Evolutionary conservation across 2,113 vertebrate genomes (phyloP).

Genomic region (Hylia prasina): DNA sequence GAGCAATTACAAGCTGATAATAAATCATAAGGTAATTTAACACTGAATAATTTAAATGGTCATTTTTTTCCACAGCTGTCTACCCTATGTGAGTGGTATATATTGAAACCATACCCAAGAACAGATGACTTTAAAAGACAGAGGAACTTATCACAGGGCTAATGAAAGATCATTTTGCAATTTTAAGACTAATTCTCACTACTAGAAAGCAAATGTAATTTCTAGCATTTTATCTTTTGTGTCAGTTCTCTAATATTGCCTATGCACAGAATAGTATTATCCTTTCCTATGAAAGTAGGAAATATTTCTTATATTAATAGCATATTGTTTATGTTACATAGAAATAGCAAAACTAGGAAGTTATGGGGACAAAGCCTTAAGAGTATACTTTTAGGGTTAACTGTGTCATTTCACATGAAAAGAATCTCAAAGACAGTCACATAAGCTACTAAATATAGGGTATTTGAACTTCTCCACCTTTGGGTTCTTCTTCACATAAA

Average conservation of each 20-base stretch:
- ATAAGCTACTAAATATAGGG: background rate
- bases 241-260: background rate
- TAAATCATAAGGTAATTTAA: background rate
- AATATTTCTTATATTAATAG: background rate
- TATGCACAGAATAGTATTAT: background rate
- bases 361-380: background rate
- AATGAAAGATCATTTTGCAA: background rate
- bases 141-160: background rate
- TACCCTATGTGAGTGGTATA: background rate
- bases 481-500: background rate
- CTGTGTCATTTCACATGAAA: background rate
- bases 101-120: background rate
- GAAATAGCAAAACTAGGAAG: background rate
- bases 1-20: background rate
- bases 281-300: background rate
- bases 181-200: background rate
- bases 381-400: background rate
- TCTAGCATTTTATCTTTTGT: background rate
- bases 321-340: background rate
- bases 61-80: background rate
- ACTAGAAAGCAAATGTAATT: background rate
- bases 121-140: background rate
- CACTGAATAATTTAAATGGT: background rate
- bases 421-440: background rate
- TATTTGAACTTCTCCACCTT: conserved; percentile 12